Conservation (phyloP, 2,113 vertebrate genomes). For the Barbus barbus region DNA sequence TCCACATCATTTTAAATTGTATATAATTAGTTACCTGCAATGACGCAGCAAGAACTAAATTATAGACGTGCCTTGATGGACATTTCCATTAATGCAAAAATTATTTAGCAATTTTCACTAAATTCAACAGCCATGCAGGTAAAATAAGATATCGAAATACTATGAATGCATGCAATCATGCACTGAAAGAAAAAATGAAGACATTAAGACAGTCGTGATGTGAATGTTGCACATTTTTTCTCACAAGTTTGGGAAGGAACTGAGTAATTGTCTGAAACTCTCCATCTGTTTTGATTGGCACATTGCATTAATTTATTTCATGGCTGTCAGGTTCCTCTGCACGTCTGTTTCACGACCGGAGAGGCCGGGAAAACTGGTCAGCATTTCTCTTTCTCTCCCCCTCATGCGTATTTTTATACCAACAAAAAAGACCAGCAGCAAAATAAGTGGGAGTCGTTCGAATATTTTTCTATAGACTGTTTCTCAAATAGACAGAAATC, state of each 20-base stretch:
- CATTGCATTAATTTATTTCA: conserved; percentile 37
- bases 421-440: conserved; percentile 30
- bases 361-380: background rate
- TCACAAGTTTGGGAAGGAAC: background rate
- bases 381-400: conserved; percentile 3
- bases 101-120: background rate
- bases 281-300: conserved; percentile 33
- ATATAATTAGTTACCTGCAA: background rate
- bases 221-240: background rate
- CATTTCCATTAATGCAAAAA: background rate
- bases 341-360: background rate
- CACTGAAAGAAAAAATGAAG: background rate
- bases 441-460: conserved; percentile 41
- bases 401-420: background rate
- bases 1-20: background rate
- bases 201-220: background rate
- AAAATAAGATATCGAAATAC: background rate
- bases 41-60: background rate
- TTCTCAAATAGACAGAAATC: conserved; percentile 42
- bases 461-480: conserved; percentile 33
- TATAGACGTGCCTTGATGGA: background rate
- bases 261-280: background rate
- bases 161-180: background rate
- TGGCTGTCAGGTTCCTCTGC: background rate
- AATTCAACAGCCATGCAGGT: background rate